These are phyloP conservation scores for Rhamnusium bicolor DNA, from an alignment of 2,888 invertebrate genomes.

Conservation along the genomic window DNA sequence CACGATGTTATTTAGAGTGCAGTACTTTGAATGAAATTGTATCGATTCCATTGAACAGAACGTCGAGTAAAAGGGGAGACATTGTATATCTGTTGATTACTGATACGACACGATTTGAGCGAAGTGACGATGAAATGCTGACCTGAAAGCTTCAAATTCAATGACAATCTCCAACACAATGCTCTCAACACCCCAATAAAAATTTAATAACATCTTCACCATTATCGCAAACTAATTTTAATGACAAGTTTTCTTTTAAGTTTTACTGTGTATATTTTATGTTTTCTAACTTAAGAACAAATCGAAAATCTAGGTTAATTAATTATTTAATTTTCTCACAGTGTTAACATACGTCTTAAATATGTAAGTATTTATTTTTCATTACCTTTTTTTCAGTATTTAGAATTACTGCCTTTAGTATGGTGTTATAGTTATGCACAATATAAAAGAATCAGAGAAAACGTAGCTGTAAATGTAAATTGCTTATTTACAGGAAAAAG, in stretches of 20 bases:
- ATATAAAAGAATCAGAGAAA: no score
- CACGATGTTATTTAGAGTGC: conserved; percentile 33
- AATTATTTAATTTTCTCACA: no score
- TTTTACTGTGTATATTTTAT: neutral
- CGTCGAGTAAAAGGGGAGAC: conserved; percentile 41
- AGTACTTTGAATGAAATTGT: conserved; percentile 49
- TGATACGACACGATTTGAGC: conserved; percentile 63
- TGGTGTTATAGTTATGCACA: no score
- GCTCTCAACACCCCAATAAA: conserved; percentile 27
- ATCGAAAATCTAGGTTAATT: no score
- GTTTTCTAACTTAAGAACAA: no score
- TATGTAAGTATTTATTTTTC: no score
- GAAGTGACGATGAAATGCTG: conserved; percentile 62
- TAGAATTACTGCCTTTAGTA: no score
- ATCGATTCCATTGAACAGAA: conserved; percentile 52
- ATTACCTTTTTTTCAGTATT: no score
- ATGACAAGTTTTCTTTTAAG: neutral
- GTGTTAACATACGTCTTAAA: no score
- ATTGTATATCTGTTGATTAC: conserved; percentile 55
- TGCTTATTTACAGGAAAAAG: no score
- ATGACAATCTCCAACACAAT: conserved; percentile 39
- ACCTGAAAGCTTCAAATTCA: conserved; percentile 59
- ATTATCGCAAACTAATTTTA: conserved; percentile 13
- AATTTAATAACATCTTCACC: conserved; percentile 30
- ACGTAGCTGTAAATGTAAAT: no score